Base-by-base conservation (phyloP, 1,140 invertebrate genomes). In the Cotesia vestalis region DNA sequence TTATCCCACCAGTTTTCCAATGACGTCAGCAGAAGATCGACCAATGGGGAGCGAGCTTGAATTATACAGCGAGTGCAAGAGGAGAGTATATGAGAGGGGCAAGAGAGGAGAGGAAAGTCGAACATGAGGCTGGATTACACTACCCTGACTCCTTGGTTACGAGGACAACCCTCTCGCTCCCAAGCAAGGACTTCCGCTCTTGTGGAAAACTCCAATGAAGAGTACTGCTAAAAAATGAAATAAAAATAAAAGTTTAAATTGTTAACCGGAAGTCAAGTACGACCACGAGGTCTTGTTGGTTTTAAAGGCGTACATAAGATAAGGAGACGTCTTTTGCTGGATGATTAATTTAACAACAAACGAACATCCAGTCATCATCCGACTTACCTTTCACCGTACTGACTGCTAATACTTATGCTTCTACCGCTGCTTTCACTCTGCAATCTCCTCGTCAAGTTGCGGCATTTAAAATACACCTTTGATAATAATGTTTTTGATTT, bases 1-100 rank as follows among this genome's bases (percentile, higher is more conserved):
- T 83, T 81, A 81, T 82, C 78, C 78, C 76, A 74, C 80, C 79
- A 78, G 77, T 84, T 80, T 81, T 66, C 77, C 75, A 76, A 78
- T 84, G 82, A 84, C 82, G 81, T 83, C 80, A 83, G 79, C 75
- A 66, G 68, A 71, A 63, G 71, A 70, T 75, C 76, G 76, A 80
- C 83, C 82, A 83, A 84, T 84, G 75, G 71, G 38, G 71, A 57
- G 74, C 71, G 66, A 72, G 72, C 71, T 77, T 83, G 79, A 84
- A 84, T 84, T 83, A 83, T 80, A 77, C 78, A 83, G 77, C 78
- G 79, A 78, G 72, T 79, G 73, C 68, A 75, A 76, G 73, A 51
- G 55, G 20, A 57, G 9, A 27, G 8, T 38, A 69, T 14, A 68
- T 17, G 35, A 6, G 17, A 62, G 40, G 4, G 55, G 38, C 4